phyloP scores from a whole-genome alignment of 1,140 invertebrate genomes.

The Paralvinella palmiformis region DNA sequence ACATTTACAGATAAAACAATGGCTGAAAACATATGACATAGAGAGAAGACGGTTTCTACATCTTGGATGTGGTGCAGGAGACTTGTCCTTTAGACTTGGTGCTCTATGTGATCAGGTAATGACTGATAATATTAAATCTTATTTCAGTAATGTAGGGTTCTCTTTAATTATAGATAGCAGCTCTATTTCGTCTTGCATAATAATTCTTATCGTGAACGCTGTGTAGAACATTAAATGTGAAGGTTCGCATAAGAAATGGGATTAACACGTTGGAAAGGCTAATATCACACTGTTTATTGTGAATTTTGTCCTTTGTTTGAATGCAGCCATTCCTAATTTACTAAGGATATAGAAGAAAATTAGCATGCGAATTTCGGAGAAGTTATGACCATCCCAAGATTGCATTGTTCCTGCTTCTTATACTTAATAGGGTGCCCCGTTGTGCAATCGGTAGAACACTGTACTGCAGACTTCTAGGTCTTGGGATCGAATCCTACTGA shows the following conservation, averaged over 20 bases:
- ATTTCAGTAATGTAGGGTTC: not conserved
- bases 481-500: too few relatives aligned
- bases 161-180: not conserved
- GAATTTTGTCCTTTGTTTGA: too few relatives aligned
- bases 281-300: too few relatives aligned
- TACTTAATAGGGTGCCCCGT: too few relatives aligned
- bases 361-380: too few relatives aligned
- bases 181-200: not conserved
- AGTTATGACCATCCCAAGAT: too few relatives aligned
- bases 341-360: too few relatives aligned
- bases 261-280: not conserved
- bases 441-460: too few relatives aligned
- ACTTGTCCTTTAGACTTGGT: slow-evolving; percentile 31
- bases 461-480: too few relatives aligned
- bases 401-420: too few relatives aligned
- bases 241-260: not conserved
- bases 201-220: not conserved
- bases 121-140: not conserved
- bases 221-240: not conserved
- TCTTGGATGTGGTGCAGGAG: slow-evolving; percentile 33
- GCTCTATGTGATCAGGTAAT: slow-evolving; percentile 34
- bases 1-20: not conserved
- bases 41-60: slow-evolving; percentile 19
- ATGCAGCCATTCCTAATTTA: too few relatives aligned
- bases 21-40: not conserved